Evolutionary conservation across 1,140 invertebrate species (phyloP).

Genomic region (Cydia splendana): DNA sequence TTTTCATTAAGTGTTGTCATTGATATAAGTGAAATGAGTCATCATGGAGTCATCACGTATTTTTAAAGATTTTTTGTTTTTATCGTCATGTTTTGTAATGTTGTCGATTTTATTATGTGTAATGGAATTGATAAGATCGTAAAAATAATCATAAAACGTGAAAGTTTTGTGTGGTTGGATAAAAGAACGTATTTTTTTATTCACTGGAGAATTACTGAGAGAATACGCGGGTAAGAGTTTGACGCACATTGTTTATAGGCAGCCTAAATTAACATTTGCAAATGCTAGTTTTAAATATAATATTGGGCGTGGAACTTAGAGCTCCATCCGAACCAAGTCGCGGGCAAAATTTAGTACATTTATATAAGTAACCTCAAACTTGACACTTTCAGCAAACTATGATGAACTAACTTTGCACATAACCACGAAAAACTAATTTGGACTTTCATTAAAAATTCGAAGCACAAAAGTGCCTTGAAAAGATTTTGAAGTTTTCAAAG

Average conservation of each 20-base stretch:
- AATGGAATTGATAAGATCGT: not conserved
- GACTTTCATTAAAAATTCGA: constrained; percentile 1
- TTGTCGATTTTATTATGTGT: not conserved
- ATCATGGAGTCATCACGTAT: not conserved
- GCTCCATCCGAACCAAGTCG: too few relatives aligned
- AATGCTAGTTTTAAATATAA: too few relatives aligned
- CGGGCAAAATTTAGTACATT: too few relatives aligned
- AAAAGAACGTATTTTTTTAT: too few relatives aligned
- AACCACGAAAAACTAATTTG: not conserved
- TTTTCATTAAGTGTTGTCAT: not conserved
- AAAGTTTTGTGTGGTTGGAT: too few relatives aligned
- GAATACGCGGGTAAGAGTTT: too few relatives aligned
- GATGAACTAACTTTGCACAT: too few relatives aligned
- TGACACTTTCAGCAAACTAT: not conserved
- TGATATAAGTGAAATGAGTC: constrained; percentile 4
- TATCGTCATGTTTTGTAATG: not conserved
- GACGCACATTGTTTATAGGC: too few relatives aligned
- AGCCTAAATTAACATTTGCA: too few relatives aligned
- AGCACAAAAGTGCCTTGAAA: not conserved
- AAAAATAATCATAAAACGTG: not conserved
- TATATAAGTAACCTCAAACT: not conserved
- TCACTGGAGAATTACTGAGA: too few relatives aligned
- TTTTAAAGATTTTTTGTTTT: not conserved
- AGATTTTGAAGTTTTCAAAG: constrained; percentile 8
- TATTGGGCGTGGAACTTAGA: too few relatives aligned